Base-by-base conservation (phyloP, 1,140 invertebrate genomes). In the Panagrolaimus sp. region DNA sequence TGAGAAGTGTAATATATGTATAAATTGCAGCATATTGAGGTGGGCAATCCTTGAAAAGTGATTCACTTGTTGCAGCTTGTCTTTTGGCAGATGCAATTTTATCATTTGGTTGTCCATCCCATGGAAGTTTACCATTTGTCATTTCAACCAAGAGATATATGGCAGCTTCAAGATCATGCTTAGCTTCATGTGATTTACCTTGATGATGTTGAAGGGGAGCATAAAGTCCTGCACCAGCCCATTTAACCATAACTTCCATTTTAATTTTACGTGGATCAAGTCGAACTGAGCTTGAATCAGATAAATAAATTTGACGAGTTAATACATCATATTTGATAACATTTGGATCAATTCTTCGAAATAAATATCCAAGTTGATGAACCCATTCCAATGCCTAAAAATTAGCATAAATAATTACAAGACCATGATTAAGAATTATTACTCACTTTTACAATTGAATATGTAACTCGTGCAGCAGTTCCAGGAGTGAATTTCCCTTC, bases 281-380 rank as follows among this genome's bases (percentile, higher is more conserved):
- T 12, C 71, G 71, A 15, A 55, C 52, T 6, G 48, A 68, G n/a
- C 32, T 46, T 24, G 76, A 28, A 43, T 72, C 71, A 24, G 73
- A 75, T 28, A 72, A 62, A 45, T 72, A 72, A 46, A 72, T 72
- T 28, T 46, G 38, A 43, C 72, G 46, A 17, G 38, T 67, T 10
- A 21, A 15, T 14, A 44, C 71, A 26, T 72, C 71, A 46, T 76
- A 72, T 69, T 62, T 69, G 46, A 72, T 72, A 4, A 72, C 71
- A 44, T 72, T 72, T 21, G 71, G 71, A 44, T 72, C 71, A 38
- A 72, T 69, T n/a, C 71, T 74, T 10, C 71, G 71, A 10, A 72
- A 46, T 21, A 72, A 47, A 43, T 72, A 38, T 38, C 32, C 32
- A 2, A 38, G 7, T 4, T 2, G 2, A 38, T 38, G 32, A 38